Evolutionary conservation across 23 tunicate species (phyloP).

Genomic region (Diplosoma virens): DNA sequence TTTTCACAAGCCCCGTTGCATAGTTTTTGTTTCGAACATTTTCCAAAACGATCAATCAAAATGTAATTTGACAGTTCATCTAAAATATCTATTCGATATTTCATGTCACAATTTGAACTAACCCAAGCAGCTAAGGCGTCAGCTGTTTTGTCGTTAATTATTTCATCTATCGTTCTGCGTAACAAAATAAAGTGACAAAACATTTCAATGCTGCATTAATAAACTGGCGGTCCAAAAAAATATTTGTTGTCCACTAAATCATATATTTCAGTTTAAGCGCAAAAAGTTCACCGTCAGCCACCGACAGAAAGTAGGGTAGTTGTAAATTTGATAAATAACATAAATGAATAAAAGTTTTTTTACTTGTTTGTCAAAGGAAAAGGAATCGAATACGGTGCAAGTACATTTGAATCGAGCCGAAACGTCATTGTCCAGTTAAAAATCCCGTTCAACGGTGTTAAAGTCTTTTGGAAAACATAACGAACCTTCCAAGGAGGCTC

Average conservation of each 20-base stretch:
- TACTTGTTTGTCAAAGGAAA: not conserved
- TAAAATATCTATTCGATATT: constrained; percentile 26
- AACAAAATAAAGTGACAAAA: no score
- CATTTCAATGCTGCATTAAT: no score
- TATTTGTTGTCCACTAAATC: no score
- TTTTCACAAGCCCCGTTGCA: constrained; percentile 29
- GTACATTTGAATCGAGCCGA: constrained; percentile 59
- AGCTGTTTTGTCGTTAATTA: constrained; percentile 25
- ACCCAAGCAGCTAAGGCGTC: constrained; percentile 56
- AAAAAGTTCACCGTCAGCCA: no score
- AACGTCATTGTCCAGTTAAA: constrained; percentile 95
- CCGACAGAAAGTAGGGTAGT: no score
- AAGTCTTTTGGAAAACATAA: constrained; percentile 66
- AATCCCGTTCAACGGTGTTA: constrained; percentile 48
- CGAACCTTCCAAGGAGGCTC: constrained; percentile 85
- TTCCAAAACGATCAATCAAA: constrained; percentile 53
- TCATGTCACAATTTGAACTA: constrained; percentile 59
- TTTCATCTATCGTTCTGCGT: constrained; percentile 27
- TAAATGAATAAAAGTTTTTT: no score
- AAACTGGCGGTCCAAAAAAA: no score
- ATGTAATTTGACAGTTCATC: constrained; percentile 46
- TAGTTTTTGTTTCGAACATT: constrained; percentile 34
- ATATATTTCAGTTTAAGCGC: no score
- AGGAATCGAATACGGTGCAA: constrained; percentile 8
- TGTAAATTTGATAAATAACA: no score